Base-by-base conservation (phyloP, 2,888 invertebrate species). In the Coelopa pilipes region DNA sequence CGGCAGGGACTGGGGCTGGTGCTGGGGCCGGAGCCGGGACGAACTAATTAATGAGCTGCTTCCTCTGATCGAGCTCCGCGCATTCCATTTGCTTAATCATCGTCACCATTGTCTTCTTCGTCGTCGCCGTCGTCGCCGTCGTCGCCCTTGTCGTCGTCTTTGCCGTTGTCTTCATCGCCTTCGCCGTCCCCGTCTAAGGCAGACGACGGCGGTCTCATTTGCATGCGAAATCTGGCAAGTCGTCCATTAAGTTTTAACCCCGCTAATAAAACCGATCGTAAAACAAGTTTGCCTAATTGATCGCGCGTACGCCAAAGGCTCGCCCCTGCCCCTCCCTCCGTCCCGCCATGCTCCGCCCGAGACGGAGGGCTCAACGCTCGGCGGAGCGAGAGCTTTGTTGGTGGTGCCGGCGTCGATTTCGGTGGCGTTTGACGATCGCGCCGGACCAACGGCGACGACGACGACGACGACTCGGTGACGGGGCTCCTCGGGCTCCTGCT, bases 261-360 rank as follows among this genome's bases (percentile, higher is more conserved):
- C 63, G 80, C 79, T 84, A 84, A 85, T 85, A 84, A 85, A 85
- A 85, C 82, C 81, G 85, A 83, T 85, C 84, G 85, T 85, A 85
- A 85, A 85, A 85, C 85, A 85, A 85, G 84, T 85, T 84, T 84
- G 82, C 84, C 85, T 85, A 85, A 85, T 85, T 85, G 85, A 85
- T 85, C 84, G 85, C 83, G 83, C 84, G 84, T 85, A 85, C 84
- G 84, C 85, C 84, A 84, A 83, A 78, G 69, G 65, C 13, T 17
- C n/a, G 21, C 19, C 21, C 19, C 21, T 49, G 46, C 17, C 11
- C n/a, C 19, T 69, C 47, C 12, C 34, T 69, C 21, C 15, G 9
- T 55, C n/a, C 19, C 13, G 21, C 47, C 24, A 19, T n/a, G 13
- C 47, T 24, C 50, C 4, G 62, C 24, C 15, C 11, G 15, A 46